Percentiles rank a stretch among this genome's conserved stretches.
Evolutionary conservation across 2,113 vertebrate species (phyloP).

Genomic region (Harpagus bidentatus): DNA sequence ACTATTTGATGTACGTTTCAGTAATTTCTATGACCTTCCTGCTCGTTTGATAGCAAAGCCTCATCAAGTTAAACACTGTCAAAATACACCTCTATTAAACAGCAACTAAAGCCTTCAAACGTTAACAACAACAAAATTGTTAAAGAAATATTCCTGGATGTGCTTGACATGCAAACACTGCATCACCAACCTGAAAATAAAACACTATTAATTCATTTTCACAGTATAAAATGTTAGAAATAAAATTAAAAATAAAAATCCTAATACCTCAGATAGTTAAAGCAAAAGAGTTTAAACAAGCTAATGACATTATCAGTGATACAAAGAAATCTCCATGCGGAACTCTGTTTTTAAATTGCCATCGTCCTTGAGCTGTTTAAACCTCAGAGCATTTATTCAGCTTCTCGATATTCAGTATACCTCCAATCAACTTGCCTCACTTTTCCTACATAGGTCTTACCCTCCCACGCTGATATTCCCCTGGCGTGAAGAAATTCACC

Average conservation of each 20-base stretch:
- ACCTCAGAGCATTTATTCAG: not conserved
- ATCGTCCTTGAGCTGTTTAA: not conserved
- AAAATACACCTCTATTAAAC: not conserved
- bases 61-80: not conserved
- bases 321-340: not conserved
- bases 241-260: not conserved
- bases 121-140: not conserved
- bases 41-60: not conserved
- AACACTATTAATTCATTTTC: not conserved
- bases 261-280: not conserved
- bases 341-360: not conserved
- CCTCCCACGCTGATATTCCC: not conserved
- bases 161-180: not conserved
- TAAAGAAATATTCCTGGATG: not conserved
- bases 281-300: not conserved
- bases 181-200: not conserved
- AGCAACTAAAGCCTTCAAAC: not conserved
- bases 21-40: not conserved
- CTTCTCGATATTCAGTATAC: not conserved
- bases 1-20: not conserved
- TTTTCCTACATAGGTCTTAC: not conserved
- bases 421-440: not conserved
- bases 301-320: not conserved
- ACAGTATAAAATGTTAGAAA: not conserved
- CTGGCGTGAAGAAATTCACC: not conserved